Evolutionary conservation across 2,888 invertebrate species (phyloP).

Genomic region (Ormyrus labotus): DNA sequence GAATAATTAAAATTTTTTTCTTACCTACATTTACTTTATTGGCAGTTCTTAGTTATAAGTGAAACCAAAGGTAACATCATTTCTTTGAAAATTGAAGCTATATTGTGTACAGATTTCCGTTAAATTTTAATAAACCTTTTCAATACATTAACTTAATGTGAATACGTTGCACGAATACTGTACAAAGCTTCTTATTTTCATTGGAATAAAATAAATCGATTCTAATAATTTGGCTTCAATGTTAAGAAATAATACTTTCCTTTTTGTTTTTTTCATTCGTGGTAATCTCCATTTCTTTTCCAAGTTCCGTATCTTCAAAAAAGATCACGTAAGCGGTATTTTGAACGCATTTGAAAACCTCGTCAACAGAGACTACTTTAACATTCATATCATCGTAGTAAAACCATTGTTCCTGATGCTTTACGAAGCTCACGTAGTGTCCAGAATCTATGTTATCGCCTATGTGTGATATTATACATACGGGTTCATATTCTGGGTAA

Average conservation of each 20-base stretch:
- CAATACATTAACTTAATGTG: no score
- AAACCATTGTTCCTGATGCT: slow-evolving; percentile 66
- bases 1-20: not conserved
- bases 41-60: no score
- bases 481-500: slow-evolving; percentile 62
- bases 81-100: not conserved
- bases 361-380: slow-evolving; percentile 63
- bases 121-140: no score
- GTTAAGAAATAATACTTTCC: slow-evolving; percentile 47
- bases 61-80: not conserved
- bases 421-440: slow-evolving; percentile 69
- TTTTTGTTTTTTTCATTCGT: slow-evolving; percentile 39
- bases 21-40: not conserved
- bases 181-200: no score
- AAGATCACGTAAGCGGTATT: slow-evolving; percentile 68
- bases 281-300: slow-evolving; percentile 12
- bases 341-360: slow-evolving; percentile 65
- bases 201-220: not conserved
- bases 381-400: slow-evolving; percentile 68
- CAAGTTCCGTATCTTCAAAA: slow-evolving; percentile 63
- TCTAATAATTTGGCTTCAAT: slow-evolving; percentile 10
- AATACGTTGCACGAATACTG: no score
- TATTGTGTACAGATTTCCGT: no score
- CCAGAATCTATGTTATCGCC: slow-evolving; percentile 70
- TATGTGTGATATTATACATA: slow-evolving; percentile 68